Conservation (phyloP, 92 coral and sea anemone genomes). For the Epizoanthus fatuus region DNA sequence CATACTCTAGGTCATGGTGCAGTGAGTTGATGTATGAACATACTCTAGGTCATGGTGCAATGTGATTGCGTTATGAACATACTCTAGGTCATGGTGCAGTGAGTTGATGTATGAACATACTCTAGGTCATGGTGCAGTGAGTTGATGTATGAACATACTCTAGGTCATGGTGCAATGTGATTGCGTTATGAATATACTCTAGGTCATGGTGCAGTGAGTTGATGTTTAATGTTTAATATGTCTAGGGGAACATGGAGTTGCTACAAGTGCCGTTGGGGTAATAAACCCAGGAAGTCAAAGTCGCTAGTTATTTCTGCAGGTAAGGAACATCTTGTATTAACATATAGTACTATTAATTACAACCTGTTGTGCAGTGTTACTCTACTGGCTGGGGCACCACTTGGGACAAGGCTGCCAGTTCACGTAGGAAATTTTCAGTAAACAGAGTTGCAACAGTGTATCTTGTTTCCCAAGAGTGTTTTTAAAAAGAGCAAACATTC, state of each 20-base stretch:
- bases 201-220: background rate
- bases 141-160: background rate
- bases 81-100: background rate
- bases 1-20: background rate
- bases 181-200: background rate
- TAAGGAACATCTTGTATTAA: background rate
- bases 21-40: background rate
- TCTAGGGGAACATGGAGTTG: slow-evolving; percentile 93
- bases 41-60: background rate
- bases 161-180: background rate
- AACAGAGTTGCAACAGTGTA: no score
- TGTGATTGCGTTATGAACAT: background rate
- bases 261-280: slow-evolving; percentile 76
- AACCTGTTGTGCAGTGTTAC: no score
- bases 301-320: slow-evolving; percentile 4
- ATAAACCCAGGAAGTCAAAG: slow-evolving; percentile 34
- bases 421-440: no score
- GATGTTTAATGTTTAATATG: background rate
- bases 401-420: no score
- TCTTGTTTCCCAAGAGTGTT: no score
- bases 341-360: no score
- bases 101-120: background rate
- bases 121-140: background rate
- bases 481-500: no score
- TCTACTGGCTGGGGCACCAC: no score